These are phyloP conservation scores for Epinotia bilunana DNA, from an alignment of 2,888 invertebrate genomes.

Conservation along the genomic window DNA sequence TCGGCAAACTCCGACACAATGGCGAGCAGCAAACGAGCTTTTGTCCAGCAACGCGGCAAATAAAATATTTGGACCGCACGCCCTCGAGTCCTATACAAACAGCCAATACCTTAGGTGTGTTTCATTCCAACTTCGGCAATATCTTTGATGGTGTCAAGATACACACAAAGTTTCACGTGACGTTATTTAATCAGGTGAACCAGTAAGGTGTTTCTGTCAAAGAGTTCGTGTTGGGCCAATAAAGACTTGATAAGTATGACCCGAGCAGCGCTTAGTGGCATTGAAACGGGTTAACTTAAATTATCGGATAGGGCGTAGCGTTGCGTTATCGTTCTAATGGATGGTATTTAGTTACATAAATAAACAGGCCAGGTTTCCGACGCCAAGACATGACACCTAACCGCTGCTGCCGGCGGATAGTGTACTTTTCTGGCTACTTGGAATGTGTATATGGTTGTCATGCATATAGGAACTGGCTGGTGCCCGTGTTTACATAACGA, in stretches of 20 bases:
- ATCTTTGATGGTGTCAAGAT: conserved; percentile 32
- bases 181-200: conserved; percentile 17
- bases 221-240: conserved; percentile 26
- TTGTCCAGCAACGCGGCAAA: conserved; percentile 65
- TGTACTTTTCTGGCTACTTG: conserved; percentile 66
- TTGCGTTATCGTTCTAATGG: conserved; percentile 31
- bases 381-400: conserved; percentile 65
- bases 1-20: conserved; percentile 68
- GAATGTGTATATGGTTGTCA: conserved; percentile 65
- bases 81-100: conserved; percentile 59
- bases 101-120: conserved; percentile 47
- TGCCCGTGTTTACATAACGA: conserved; percentile 79
- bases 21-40: conserved; percentile 66
- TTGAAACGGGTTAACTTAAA: conserved; percentile 24
- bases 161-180: conserved; percentile 15
- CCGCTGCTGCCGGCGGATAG: conserved; percentile 55
- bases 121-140: conserved; percentile 52
- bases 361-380: conserved; percentile 50
- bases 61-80: conserved; percentile 70
- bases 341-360: conserved; percentile 39
- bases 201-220: conserved; percentile 26
- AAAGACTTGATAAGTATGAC: conserved; percentile 35
- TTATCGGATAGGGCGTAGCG: conserved; percentile 12
- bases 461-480: conserved; percentile 59
- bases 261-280: conserved; percentile 23